A percentile compares a stretch with the other conserved stretches of the same genome.
phyloP scores from a whole-genome alignment of 2,888 invertebrate species.

The Pandemis cinnamomeana region DNA sequence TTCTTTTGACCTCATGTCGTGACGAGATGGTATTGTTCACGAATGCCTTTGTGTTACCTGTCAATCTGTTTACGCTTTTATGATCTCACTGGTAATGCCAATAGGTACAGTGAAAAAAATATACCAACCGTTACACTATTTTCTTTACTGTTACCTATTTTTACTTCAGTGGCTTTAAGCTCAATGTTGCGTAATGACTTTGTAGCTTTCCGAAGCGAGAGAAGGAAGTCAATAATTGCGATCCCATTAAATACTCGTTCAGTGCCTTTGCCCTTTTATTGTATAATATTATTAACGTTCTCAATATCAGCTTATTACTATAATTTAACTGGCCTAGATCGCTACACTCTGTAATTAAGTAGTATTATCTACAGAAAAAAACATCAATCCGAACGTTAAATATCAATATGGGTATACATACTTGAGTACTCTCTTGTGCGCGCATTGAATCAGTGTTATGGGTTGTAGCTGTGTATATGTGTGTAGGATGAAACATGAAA shows the following conservation, averaged over 20 bases:
- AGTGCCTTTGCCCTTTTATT: conserved; percentile 30
- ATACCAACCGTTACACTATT: conserved; percentile 52
- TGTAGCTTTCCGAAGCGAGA: conserved; percentile 19
- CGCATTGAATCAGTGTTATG: conserved; percentile 8
- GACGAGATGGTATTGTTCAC: conserved; percentile 62
- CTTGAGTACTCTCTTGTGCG: conserved; percentile 20
- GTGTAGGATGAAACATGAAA: conserved; percentile 67
- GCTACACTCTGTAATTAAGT: conserved; percentile 29
- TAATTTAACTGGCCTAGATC: conserved; percentile 31
- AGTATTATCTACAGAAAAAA: conserved; percentile 27
- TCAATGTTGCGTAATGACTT: conserved; percentile 15
- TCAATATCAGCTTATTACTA: conserved; percentile 39
- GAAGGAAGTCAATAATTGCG: conserved; percentile 26
- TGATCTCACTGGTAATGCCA: conserved; percentile 54
- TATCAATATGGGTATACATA: conserved; percentile 24
- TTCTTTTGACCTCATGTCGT: conserved; percentile 67
- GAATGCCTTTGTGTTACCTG: conserved; percentile 61
- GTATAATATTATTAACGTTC: conserved; percentile 29
- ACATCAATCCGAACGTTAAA: conserved; percentile 54
- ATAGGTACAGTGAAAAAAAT: conserved; percentile 53
- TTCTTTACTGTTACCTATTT: conserved; percentile 44
- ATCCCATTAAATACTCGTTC: conserved; percentile 12
- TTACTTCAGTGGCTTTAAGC: conserved; percentile 15
- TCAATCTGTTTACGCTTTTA: conserved; percentile 56
- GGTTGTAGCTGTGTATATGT: conserved; percentile 69